phyloP scores from a whole-genome alignment of 2,888 invertebrate species.

The Elysia crispata region DNA sequence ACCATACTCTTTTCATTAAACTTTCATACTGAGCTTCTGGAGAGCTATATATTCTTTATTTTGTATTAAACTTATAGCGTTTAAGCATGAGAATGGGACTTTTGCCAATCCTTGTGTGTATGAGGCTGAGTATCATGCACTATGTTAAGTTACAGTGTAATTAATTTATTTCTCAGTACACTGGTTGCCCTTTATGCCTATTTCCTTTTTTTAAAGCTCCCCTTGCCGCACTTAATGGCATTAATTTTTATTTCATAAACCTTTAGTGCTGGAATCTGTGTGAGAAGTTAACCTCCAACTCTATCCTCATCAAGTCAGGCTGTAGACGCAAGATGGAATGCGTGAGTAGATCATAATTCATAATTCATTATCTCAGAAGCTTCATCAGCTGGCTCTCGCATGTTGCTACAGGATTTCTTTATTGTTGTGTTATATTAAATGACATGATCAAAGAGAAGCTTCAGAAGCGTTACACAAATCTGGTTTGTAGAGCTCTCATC shows the following conservation, averaged over 20 bases:
- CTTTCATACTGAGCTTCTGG: too few relatives aligned
- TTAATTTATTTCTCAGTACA: background rate
- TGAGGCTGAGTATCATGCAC: too few relatives aligned
- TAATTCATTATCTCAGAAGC: background rate
- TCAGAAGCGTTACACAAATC: too few relatives aligned
- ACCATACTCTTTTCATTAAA: too few relatives aligned
- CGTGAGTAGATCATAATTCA: slow-evolving; percentile 12
- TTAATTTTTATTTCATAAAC: background rate
- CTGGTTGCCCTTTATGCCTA: background rate
- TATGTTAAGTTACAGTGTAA: too few relatives aligned
- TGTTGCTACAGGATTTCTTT: background rate
- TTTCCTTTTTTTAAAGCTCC: background rate
- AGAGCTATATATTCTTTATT: too few relatives aligned
- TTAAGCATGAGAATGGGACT: too few relatives aligned
- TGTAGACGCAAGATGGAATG: slow-evolving; percentile 4
- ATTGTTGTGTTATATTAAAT: background rate
- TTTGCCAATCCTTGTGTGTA: too few relatives aligned
- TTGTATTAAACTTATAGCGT: too few relatives aligned
- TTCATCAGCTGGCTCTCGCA: background rate
- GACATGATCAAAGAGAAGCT: too few relatives aligned
- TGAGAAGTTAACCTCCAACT: slow-evolving; percentile 23
- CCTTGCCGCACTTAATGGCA: background rate
- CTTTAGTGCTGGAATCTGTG: slow-evolving; percentile 41
- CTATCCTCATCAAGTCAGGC: slow-evolving; percentile 5
- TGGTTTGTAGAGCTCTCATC: too few relatives aligned